Conservation (phyloP, 2,113 vertebrate species). For the Hippocampus comes region DNA sequence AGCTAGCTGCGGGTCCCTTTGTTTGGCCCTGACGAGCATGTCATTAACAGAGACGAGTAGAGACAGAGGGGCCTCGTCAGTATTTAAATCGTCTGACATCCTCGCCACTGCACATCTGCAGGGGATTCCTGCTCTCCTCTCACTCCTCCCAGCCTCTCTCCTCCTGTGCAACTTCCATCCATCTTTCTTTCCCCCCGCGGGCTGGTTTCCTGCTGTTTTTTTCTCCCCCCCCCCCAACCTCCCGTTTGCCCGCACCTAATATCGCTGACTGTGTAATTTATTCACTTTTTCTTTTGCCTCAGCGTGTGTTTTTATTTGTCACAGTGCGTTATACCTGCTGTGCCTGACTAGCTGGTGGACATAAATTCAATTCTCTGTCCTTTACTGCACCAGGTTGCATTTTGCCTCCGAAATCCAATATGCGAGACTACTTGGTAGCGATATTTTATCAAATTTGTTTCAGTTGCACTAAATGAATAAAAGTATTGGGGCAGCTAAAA, state of each 20-base stretch:
- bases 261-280: slow-evolving; percentile 29
- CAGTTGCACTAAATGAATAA: neutral
- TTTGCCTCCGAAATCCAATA: slow-evolving; percentile 25
- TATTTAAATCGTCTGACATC: slow-evolving; percentile 94
- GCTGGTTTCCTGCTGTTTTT: slow-evolving; percentile 1
- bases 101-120: slow-evolving; percentile 45
- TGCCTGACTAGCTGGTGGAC: slow-evolving; percentile 36
- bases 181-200: slow-evolving; percentile 11
- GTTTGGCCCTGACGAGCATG: slow-evolving; percentile 95
- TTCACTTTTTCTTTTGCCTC: slow-evolving; percentile 38
- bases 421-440: neutral
- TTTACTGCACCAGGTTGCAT: slow-evolving; percentile 29
- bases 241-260: slow-evolving; percentile 14
- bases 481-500: neutral
- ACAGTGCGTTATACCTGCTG: slow-evolving; percentile 41
- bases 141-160: slow-evolving; percentile 20
- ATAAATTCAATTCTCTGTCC: slow-evolving; percentile 52
- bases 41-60: slow-evolving; percentile 74
- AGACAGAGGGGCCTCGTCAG: slow-evolving; percentile 88
- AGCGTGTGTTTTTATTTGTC: slow-evolving; percentile 45
- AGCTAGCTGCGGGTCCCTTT: slow-evolving; percentile 85
- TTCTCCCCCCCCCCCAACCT: neutral
- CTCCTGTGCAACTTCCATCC: slow-evolving; percentile 4
- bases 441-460: neutral
- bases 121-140: slow-evolving; percentile 15